These are phyloP conservation scores for Thripadectes ignobilis DNA, from an alignment of 2,797 vertebrate genomes.

Conservation along the genomic window DNA sequence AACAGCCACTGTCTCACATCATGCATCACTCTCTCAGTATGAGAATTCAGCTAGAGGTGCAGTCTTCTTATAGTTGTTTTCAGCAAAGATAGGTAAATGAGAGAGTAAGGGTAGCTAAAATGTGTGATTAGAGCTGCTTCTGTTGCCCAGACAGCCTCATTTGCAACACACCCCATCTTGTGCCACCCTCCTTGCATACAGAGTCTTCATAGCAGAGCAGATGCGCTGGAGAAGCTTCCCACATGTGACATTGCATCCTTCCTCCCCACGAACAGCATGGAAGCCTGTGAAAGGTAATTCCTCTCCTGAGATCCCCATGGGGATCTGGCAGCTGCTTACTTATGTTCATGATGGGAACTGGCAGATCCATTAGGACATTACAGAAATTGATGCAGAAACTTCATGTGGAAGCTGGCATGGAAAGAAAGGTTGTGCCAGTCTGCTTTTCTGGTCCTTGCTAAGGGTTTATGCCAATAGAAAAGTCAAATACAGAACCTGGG, in stretches of 20 bases:
- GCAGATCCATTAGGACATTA: background rate
- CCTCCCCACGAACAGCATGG: background rate
- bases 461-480: background rate
- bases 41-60: background rate
- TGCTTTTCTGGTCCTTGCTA: background rate
- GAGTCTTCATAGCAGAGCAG: background rate
- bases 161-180: background rate
- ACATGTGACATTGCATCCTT: background rate
- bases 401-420: background rate
- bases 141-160: background rate
- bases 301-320: background rate
- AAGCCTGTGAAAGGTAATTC: background rate
- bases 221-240: background rate
- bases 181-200: accelerated
- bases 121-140: background rate
- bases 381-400: background rate
- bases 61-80: background rate
- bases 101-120: background rate
- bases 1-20: background rate
- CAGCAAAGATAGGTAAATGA: background rate
- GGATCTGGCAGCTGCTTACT: background rate
- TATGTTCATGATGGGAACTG: background rate
- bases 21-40: background rate
- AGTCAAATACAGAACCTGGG: background rate
- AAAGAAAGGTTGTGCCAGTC: background rate